These are phyloP conservation scores for Coelopa frigida DNA, from an alignment of 1,140 invertebrate genomes.

Conservation along the genomic window DNA sequence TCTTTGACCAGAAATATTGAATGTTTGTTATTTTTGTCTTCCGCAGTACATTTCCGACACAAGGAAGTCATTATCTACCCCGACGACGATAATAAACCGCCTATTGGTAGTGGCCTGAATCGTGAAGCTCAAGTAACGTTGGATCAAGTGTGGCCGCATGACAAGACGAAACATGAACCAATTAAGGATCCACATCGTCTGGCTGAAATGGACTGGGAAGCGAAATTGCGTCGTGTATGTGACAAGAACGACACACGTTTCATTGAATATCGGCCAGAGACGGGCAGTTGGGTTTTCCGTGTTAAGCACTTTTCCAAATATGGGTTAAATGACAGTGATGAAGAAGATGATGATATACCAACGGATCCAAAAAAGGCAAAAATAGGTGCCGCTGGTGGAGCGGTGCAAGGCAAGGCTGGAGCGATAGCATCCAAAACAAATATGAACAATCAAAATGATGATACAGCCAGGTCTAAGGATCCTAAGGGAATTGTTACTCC, in stretches of 20 bases:
- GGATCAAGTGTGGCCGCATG: constrained; percentile 89
- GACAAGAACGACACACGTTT: constrained; percentile 82
- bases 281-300: constrained; percentile 92
- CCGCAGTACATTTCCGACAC: constrained; percentile 59
- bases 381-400: constrained; percentile 17
- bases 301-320: constrained; percentile 98
- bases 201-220: constrained; percentile 77
- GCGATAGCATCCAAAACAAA: too few species aligned
- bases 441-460: too few species aligned
- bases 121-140: constrained; percentile 85
- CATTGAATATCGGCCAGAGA: constrained; percentile 89
- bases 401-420: neutral
- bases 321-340: constrained; percentile 80
- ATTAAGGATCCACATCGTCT: constrained; percentile 77
- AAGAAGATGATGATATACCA: constrained; percentile 55
- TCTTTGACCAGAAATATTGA: neutral
- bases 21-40: constrained; percentile 28
- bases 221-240: constrained; percentile 75
- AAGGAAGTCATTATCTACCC: constrained; percentile 71
- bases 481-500: constrained; percentile 21
- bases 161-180: constrained; percentile 71
- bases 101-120: constrained; percentile 82
- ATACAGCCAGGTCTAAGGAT: constrained; percentile 27
- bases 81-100: constrained; percentile 62
- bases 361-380: constrained; percentile 41